Conservation (phyloP, 2,888 invertebrate species). For the Phaedon cochleariae region DNA sequence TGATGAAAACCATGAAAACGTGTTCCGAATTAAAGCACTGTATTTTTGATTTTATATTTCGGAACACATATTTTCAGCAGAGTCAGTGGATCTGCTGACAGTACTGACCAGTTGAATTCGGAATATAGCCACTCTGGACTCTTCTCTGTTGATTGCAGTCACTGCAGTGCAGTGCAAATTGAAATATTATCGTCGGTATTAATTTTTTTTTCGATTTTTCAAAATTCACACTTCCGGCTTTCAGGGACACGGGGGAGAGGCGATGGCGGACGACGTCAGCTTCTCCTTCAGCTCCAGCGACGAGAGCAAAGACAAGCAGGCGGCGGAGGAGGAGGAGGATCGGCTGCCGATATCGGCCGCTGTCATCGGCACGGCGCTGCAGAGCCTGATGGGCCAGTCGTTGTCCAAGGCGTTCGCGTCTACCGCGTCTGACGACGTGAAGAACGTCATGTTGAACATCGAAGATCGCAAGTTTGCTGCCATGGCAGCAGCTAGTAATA, state of each 20-base stretch:
- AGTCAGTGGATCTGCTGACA: too few relatives aligned
- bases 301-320: constrained; percentile 60
- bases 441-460: constrained; percentile 70
- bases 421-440: constrained; percentile 49
- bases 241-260: constrained; percentile 67
- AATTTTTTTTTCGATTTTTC: too few relatives aligned
- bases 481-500: constrained; percentile 74
- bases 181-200: too few relatives aligned
- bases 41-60: too few relatives aligned
- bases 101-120: too few relatives aligned
- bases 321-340: constrained; percentile 40
- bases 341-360: constrained; percentile 31
- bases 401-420: constrained; percentile 39
- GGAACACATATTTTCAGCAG: too few relatives aligned
- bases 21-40: too few relatives aligned
- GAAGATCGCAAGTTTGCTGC: constrained; percentile 80
- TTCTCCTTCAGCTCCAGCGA: constrained; percentile 66
- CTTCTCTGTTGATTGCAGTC: too few relatives aligned
- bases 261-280: constrained; percentile 71
- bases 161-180: too few relatives aligned
- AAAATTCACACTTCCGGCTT: too few relatives aligned
- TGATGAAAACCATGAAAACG: too few relatives aligned
- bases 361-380: constrained; percentile 46
- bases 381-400: constrained; percentile 48
- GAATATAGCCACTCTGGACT: too few relatives aligned